Evolutionary conservation across 2,888 invertebrate genomes (phyloP).

Genomic region (Amiota minor): DNA sequence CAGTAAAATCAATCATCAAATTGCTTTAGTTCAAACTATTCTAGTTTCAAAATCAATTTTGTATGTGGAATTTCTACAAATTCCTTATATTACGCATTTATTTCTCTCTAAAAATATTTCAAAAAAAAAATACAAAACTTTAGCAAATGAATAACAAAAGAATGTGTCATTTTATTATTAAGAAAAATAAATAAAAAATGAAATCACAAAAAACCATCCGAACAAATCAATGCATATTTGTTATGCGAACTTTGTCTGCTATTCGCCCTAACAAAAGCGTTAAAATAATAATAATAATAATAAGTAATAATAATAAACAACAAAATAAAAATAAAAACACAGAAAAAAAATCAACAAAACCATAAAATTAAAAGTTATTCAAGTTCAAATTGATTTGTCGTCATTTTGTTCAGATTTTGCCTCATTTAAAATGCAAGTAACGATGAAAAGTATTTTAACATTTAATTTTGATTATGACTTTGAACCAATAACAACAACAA

Average conservation of each 20-base stretch:
- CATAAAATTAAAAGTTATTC: slow-evolving; percentile 13
- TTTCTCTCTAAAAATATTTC: too few relatives aligned
- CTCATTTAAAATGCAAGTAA: slow-evolving; percentile 19
- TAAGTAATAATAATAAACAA: not conserved
- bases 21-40: too few relatives aligned
- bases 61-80: too few relatives aligned
- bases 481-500: too few relatives aligned
- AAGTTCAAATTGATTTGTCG: slow-evolving; percentile 5
- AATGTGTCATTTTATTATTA: not conserved
- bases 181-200: too few relatives aligned
- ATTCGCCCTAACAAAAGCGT: not conserved
- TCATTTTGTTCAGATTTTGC: not conserved
- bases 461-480: not conserved
- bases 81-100: too few relatives aligned
- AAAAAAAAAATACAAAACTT: too few relatives aligned
- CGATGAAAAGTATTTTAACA: not conserved
- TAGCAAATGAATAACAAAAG: not conserved
- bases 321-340: not conserved
- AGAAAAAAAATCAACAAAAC: not conserved
- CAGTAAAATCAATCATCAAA: too few relatives aligned
- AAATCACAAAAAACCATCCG: too few relatives aligned
- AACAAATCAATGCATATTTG: slow-evolving; percentile 20
- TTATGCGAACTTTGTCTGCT: slow-evolving; percentile 17
- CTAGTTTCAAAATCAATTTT: too few relatives aligned
- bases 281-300: not conserved